These are phyloP conservation scores for Phalangium opilio DNA, from an alignment of 2,888 invertebrate species.

Conservation along the genomic window DNA sequence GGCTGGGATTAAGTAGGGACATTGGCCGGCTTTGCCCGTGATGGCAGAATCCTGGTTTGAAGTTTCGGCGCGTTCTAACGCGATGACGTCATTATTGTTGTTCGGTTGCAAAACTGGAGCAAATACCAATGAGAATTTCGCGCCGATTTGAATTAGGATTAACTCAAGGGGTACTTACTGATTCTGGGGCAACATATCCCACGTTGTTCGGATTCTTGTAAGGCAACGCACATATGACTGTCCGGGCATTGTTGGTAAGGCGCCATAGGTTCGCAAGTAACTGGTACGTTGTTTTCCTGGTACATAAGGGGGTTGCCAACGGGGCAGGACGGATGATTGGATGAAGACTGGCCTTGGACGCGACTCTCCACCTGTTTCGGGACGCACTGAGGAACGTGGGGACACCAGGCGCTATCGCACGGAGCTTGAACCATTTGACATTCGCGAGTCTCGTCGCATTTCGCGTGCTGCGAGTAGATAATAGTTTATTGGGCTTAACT, in stretches of 20 bases:
- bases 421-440: conserved; percentile 59
- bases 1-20: conserved; percentile 61
- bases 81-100: background rate
- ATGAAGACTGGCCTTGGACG: background rate
- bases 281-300: conserved; percentile 2
- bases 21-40: conserved; percentile 44
- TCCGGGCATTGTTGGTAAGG: conserved; percentile 23
- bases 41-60: conserved; percentile 4
- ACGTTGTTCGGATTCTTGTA: conserved; percentile 11
- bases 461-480: conserved; percentile 4
- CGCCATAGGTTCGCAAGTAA: conserved; percentile 4
- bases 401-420: conserved; percentile 64
- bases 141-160: background rate
- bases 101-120: background rate
- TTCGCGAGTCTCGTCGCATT: conserved; percentile 44
- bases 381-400: conserved; percentile 63
- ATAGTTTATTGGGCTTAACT: background rate
- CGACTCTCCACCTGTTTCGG: background rate
- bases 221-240: conserved; percentile 24
- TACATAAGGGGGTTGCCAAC: conserved; percentile 14
- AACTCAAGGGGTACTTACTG: no score
- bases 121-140: background rate
- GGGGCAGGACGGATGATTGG: conserved; percentile 24
- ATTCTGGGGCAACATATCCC: conserved; percentile 19
- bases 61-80: background rate